A percentile compares a stretch with the other conserved stretches of the same genome.
phyloP scores from a whole-genome alignment of 2,113 vertebrate genomes.

The Corvus cornix region DNA sequence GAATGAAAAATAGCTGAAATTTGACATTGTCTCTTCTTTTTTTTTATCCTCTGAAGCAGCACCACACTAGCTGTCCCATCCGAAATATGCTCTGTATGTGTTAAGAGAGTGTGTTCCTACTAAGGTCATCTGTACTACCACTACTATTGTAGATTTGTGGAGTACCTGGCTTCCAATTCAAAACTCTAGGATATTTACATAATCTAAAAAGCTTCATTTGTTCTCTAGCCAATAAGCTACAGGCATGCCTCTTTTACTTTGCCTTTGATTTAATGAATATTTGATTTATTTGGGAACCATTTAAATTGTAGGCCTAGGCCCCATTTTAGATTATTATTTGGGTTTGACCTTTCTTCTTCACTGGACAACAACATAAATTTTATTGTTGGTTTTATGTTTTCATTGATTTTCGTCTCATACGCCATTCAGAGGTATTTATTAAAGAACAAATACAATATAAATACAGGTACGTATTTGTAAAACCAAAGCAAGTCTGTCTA shows the following conservation, averaged over 20 bases:
- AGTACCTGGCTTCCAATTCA: not conserved
- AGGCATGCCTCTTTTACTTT: not conserved
- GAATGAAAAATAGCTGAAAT: not conserved
- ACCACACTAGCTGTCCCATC: not conserved
- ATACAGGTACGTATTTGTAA: not conserved
- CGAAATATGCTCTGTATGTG: not conserved
- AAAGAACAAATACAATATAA: not conserved
- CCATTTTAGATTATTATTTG: not conserved
- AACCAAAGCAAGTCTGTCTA: not conserved
- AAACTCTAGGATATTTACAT: not conserved
- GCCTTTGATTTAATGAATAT: not conserved
- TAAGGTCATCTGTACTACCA: not conserved
- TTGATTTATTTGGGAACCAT: not conserved
- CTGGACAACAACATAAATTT: not conserved
- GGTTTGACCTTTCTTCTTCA: not conserved
- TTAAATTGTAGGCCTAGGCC: not conserved
- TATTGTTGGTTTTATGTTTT: not conserved
- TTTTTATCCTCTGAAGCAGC: not conserved
- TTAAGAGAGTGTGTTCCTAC: not conserved
- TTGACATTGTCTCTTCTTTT: not conserved
- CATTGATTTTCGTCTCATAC: not conserved
- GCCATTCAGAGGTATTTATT: not conserved
- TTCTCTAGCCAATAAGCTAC: not conserved
- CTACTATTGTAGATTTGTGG: not conserved
- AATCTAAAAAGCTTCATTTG: not conserved